phyloP scores from a whole-genome alignment of 2,113 vertebrate genomes.

The Nothobranchius furzeri region DNA sequence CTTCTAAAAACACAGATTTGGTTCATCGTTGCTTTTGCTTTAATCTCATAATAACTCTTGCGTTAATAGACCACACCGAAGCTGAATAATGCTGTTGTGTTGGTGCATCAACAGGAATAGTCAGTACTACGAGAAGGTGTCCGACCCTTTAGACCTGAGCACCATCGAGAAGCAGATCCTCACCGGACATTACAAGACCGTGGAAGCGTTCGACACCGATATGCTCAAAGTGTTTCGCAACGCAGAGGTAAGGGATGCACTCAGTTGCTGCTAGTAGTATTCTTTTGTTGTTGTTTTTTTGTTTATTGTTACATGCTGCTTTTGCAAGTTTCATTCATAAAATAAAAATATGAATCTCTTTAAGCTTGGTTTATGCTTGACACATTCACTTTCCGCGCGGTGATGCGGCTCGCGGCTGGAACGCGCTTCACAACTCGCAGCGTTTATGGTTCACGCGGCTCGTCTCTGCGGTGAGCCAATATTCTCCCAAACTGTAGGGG shows the following conservation, averaged over 20 bases:
- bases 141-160: slow-evolving; percentile 91
- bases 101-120: slow-evolving; percentile 83
- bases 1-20: neutral
- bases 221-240: slow-evolving; percentile 99
- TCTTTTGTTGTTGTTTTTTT: neutral
- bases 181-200: slow-evolving; percentile 94
- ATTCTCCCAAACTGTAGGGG: too few relatives aligned
- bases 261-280: neutral
- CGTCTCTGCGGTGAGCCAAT: too few relatives aligned
- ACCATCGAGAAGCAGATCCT: slow-evolving; percentile 98
- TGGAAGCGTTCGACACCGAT: slow-evolving; percentile 95
- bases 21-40: neutral
- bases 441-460: too few relatives aligned
- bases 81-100: slow-evolving; percentile 9
- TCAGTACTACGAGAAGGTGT: slow-evolving; percentile 98
- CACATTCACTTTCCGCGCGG: too few relatives aligned
- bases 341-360: too few relatives aligned
- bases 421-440: too few relatives aligned
- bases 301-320: too few relatives aligned
- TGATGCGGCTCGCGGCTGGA: too few relatives aligned
- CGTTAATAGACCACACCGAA: neutral
- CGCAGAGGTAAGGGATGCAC: slow-evolving; percentile 85
- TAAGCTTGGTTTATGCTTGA: too few relatives aligned
- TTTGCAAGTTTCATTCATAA: too few relatives aligned
- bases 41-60: neutral